Percentiles rank a stretch among this genome's conserved stretches.
Evolutionary conservation across 2,888 invertebrate species (phyloP).

Genomic region (Phortica okadai): DNA sequence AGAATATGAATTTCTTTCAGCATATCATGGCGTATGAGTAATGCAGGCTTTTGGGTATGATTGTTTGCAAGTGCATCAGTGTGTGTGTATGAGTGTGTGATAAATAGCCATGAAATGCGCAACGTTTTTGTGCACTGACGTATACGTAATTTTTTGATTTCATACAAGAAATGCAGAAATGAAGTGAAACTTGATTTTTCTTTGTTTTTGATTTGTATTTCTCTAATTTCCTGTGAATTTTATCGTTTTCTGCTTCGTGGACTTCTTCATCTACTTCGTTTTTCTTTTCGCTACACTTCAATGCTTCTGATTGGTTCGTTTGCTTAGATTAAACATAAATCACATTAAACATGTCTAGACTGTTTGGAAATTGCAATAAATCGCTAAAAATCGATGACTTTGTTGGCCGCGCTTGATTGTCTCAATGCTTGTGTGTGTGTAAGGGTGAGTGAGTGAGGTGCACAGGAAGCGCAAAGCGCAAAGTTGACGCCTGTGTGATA

Average conservation of each 20-base stretch:
- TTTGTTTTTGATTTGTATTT: no score
- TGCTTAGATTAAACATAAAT: constrained; percentile 6
- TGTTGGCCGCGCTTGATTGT: no score
- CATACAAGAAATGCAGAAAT: no score
- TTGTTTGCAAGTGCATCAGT: neutral
- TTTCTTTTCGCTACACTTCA: neutral
- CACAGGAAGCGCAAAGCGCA: no score
- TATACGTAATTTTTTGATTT: no score
- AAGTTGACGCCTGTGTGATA: no score
- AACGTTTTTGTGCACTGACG: neutral
- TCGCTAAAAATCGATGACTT: no score
- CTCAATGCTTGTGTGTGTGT: no score
- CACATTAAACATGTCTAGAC: constrained; percentile 14
- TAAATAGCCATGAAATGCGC: constrained; percentile 5
- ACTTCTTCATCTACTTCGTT: neutral
- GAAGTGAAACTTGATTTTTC: no score
- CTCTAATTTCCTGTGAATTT: constrained; percentile 18
- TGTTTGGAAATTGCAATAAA: neutral
- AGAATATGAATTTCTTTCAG: constrained; percentile 18
- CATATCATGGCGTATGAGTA: constrained; percentile 13
- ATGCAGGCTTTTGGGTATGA: constrained; percentile 11
- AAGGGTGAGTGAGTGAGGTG: no score
- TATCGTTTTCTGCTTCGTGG: neutral
- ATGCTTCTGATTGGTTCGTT: neutral
- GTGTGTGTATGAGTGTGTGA: neutral